Evolutionary conservation across 2,888 invertebrate genomes (phyloP).

Genomic region (Chelonus formosanus): DNA sequence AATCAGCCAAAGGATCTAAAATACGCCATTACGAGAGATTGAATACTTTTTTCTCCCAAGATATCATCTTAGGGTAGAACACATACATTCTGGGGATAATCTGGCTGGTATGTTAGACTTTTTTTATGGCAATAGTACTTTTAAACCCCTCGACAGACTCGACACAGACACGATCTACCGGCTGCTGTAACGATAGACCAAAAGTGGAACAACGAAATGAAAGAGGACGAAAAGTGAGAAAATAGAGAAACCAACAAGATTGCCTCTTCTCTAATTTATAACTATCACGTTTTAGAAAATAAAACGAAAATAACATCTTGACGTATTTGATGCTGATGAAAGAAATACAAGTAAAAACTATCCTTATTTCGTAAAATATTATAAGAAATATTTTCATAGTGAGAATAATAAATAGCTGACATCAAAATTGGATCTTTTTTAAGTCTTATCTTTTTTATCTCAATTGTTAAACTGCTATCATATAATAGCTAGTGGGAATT

Average conservation of each 20-base stretch:
- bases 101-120: background rate
- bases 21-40: background rate
- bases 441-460: background rate
- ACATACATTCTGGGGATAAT: background rate
- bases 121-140: background rate
- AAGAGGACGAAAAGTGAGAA: slow-evolving; percentile 42
- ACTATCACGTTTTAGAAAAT: slow-evolving; percentile 56
- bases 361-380: slow-evolving; percentile 31
- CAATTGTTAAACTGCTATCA: too few relatives aligned
- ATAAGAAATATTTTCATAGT: too few relatives aligned
- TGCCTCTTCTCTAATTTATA: slow-evolving; percentile 64
- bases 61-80: background rate
- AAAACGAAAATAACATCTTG: too few relatives aligned
- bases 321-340: too few relatives aligned
- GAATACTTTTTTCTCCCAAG: background rate
- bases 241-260: slow-evolving; percentile 54
- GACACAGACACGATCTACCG: background rate
- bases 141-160: slow-evolving; percentile 6
- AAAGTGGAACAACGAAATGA: slow-evolving; percentile 24
- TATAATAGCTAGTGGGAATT: background rate
- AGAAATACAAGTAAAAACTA: slow-evolving; percentile 25
- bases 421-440: background rate
- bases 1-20: background rate
- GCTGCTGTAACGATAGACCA: slow-evolving; percentile 19
- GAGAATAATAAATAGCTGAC: too few relatives aligned